phyloP scores from a whole-genome alignment of 2,797 vertebrate species.

The Paguma larvata region DNA sequence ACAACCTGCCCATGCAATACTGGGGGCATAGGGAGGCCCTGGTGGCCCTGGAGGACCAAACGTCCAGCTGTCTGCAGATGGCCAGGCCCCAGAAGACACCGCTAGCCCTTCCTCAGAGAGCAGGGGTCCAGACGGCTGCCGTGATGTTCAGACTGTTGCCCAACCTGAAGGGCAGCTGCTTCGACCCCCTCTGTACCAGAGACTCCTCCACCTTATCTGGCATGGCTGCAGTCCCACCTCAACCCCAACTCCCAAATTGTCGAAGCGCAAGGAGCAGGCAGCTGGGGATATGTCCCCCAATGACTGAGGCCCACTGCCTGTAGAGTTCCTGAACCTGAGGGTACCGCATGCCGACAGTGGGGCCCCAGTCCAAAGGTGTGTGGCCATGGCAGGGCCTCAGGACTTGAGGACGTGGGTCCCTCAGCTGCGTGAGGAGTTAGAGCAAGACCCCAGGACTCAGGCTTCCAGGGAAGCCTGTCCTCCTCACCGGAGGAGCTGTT shows the following conservation, averaged over 20 bases:
- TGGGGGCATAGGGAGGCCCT: no score
- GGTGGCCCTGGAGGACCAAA: slow-evolving; percentile 20
- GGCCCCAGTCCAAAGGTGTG: accelerated
- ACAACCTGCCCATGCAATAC: no score
- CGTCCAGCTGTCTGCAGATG: background rate
- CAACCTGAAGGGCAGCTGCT: background rate
- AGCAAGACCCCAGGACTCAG: background rate
- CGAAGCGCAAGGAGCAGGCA: slow-evolving; percentile 59
- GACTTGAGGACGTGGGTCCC: background rate
- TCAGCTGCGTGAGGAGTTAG: accelerated
- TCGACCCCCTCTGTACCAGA: background rate
- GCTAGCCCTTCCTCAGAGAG: background rate
- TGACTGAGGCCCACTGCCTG: slow-evolving; percentile 73
- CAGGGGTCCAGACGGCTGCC: background rate
- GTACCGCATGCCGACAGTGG: accelerated
- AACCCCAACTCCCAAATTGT: background rate
- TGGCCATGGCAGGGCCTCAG: accelerated
- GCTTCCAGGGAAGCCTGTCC: accelerated
- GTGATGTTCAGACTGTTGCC: background rate
- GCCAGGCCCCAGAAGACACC: background rate
- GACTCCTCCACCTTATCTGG: background rate
- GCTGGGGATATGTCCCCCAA: background rate
- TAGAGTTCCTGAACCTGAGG: slow-evolving; percentile 63
- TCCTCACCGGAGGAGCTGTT: background rate
- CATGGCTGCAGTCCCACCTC: background rate